phyloP scores from a whole-genome alignment of 2,113 vertebrate genomes.

The Fregata magnificens region DNA sequence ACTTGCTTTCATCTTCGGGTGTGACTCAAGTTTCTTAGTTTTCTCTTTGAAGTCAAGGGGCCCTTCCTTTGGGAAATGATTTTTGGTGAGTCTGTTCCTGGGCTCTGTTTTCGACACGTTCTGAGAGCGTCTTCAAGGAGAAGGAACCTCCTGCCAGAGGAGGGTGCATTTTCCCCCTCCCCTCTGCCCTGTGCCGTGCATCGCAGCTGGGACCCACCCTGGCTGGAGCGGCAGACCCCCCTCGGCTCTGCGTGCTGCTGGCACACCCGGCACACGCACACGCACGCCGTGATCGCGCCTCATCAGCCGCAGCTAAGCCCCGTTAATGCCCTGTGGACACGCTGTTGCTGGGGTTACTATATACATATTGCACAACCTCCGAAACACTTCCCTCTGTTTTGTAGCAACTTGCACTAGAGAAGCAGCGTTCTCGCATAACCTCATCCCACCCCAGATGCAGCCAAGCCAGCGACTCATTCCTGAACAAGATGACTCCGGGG shows the following conservation, averaged over 20 bases:
- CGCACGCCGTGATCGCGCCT: background rate
- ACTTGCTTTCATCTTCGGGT: background rate
- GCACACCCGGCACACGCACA: background rate
- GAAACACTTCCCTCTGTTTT: conserved; percentile 54
- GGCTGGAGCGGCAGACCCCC: background rate
- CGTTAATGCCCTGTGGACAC: background rate
- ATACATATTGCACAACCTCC: conserved; percentile 46
- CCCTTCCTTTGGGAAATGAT: background rate
- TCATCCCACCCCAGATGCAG: background rate
- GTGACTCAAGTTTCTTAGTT: background rate
- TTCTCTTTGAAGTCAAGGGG: background rate
- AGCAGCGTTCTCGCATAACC: background rate
- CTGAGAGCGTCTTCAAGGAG: background rate
- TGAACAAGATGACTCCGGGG: background rate
- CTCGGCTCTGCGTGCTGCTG: fast-evolving
- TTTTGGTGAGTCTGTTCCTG: background rate
- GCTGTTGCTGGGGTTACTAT: conserved; percentile 28
- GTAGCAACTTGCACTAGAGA: conserved; percentile 27
- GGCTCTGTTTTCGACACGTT: background rate
- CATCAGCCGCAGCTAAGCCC: background rate
- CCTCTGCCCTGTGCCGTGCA: background rate
- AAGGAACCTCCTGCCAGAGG: background rate
- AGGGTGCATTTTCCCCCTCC: background rate
- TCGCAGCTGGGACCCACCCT: background rate
- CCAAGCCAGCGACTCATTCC: background rate